A percentile compares a stretch with the other conserved stretches of the same genome.
These are phyloP conservation scores for Catamblyrhynchus diadema DNA, from an alignment of 2,797 vertebrate species.

Conservation along the genomic window DNA sequence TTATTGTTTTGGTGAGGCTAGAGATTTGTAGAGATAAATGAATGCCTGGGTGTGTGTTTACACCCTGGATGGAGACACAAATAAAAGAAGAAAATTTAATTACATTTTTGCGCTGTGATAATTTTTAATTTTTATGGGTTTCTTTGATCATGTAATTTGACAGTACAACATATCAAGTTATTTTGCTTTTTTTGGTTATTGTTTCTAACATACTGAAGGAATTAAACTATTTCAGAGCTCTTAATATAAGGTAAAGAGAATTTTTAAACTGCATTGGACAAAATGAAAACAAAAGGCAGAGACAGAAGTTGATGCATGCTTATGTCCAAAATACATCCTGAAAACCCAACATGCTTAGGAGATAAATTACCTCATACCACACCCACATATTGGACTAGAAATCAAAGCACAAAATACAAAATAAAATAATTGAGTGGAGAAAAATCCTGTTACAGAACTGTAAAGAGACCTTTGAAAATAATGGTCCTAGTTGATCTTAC, in stretches of 20 bases:
- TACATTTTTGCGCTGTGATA: slow-evolving; percentile 62
- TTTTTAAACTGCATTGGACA: not conserved
- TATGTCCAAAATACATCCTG: not conserved
- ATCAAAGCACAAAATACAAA: not conserved
- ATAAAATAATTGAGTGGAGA: not conserved
- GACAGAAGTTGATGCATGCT: not conserved
- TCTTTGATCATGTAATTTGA: slow-evolving; percentile 48
- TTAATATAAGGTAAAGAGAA: not conserved
- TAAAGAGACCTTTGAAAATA: not conserved
- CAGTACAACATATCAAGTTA: slow-evolving; percentile 26
- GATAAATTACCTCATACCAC: not conserved
- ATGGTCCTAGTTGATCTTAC: not conserved
- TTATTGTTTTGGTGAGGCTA: slow-evolving; percentile 52
- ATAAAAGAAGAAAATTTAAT: slow-evolving; percentile 71
- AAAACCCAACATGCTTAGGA: not conserved
- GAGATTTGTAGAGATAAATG: slow-evolving; percentile 48
- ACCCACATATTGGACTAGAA: not conserved
- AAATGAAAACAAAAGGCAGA: not conserved
- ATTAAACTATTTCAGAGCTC: not conserved
- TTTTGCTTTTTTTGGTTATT: slow-evolving; percentile 22
- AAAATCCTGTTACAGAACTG: not conserved
- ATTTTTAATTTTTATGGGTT: slow-evolving; percentile 53
- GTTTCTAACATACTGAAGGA: not conserved
- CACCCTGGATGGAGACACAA: slow-evolving; percentile 63
- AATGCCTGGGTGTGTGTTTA: slow-evolving; percentile 57